phyloP scores from a whole-genome alignment of 2,888 invertebrate species.

The Drosophila pegasa region DNA sequence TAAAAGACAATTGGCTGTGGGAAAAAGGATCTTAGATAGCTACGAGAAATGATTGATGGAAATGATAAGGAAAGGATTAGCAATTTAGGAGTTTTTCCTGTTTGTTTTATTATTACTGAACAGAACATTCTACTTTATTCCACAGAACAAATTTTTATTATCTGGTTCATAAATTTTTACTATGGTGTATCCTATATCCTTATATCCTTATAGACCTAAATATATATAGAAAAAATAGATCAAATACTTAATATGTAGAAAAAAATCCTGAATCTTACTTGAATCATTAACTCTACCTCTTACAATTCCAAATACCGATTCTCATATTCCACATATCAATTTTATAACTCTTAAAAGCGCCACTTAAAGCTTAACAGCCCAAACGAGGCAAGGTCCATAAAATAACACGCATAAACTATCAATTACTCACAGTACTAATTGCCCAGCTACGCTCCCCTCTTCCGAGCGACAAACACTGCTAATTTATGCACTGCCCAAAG shows the following conservation, averaged over 20 bases:
- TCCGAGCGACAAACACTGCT: slow-evolving; percentile 49
- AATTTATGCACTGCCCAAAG: slow-evolving; percentile 78
- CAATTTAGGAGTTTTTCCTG: rapidly evolving
- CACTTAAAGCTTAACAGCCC: slow-evolving; percentile 4
- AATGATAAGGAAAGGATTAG: background rate
- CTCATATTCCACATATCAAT: background rate
- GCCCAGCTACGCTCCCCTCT: slow-evolving; percentile 33
- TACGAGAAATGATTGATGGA: slow-evolving; percentile 6
- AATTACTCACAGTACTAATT: slow-evolving; percentile 68
- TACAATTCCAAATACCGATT: background rate
- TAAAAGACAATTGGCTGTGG: background rate
- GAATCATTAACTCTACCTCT: too few relatives aligned
- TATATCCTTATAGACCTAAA: too few relatives aligned
- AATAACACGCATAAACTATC: slow-evolving; percentile 42
- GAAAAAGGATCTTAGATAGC: background rate
- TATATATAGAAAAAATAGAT: too few relatives aligned
- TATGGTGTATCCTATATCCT: too few relatives aligned
- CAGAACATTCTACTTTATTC: too few relatives aligned
- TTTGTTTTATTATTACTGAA: background rate
- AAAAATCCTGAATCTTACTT: too few relatives aligned
- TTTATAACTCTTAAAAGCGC: background rate
- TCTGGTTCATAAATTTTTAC: too few relatives aligned
- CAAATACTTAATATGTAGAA: background rate
- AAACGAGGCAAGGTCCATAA: slow-evolving; percentile 9
- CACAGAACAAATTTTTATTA: too few relatives aligned